Conservation (phyloP, 2,888 invertebrate species). For the Phrixothrix hirtus region DNA sequence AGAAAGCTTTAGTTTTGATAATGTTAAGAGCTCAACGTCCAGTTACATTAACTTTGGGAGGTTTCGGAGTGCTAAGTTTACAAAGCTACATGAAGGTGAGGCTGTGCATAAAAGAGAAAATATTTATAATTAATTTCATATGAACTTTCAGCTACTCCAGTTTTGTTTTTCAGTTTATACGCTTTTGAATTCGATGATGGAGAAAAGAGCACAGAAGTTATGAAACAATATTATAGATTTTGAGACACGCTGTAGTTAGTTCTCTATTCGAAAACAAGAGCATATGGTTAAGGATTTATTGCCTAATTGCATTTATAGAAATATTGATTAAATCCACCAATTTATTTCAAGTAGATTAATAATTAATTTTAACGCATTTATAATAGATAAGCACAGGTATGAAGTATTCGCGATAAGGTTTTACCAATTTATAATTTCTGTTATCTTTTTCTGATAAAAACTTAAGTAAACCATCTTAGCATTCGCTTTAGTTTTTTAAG, state of each 20-base stretch:
- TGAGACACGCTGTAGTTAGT: too few species aligned
- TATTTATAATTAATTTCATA: too few species aligned
- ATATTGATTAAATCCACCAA: too few species aligned
- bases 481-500: background rate
- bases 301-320: too few species aligned
- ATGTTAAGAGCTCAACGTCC: conserved; percentile 3
- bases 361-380: too few species aligned
- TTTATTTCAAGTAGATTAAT: too few species aligned
- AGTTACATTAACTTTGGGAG: conserved; percentile 2
- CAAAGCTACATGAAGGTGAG: conserved; percentile 5
- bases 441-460: background rate
- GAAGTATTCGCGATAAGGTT: too few species aligned
- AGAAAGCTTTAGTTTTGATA: conserved; percentile 1
- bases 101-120: background rate
- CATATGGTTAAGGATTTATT: too few species aligned
- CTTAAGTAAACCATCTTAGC: background rate
- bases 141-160: conserved; percentile 1
- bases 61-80: conserved; percentile 6
- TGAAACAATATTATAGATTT: too few species aligned
- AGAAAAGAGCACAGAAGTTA: background rate
- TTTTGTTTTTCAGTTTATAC: conserved; percentile 7
- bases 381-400: too few species aligned
- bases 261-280: too few species aligned
- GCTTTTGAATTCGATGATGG: conserved; percentile 4
- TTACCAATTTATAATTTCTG: background rate